A percentile compares a stretch with the other conserved stretches of the same genome.
Conservation (phyloP, 2,797 vertebrate species). For the Dendrocincla tyrannina region DNA sequence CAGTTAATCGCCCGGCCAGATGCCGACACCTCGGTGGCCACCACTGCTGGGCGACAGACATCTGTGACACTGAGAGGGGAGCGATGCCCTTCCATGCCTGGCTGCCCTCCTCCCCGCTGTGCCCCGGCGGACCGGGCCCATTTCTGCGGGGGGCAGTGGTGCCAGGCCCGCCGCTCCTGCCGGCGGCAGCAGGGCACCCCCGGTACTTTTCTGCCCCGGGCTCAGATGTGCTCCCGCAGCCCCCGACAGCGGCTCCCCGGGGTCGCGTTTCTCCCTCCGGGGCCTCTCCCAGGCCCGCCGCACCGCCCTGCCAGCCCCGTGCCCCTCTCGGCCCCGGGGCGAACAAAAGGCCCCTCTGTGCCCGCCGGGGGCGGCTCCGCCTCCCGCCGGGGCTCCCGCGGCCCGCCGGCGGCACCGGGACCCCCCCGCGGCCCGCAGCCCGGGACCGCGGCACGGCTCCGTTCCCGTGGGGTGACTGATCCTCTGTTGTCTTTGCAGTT, state of each 20-base stretch:
- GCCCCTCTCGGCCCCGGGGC: background rate
- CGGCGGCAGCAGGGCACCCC: constrained; percentile 67
- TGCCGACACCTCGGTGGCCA: background rate
- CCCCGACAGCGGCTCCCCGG: background rate
- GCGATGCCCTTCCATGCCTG: background rate
- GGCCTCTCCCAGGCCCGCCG: background rate
- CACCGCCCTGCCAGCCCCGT: background rate
- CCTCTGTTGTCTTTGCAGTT: constrained; percentile 74
- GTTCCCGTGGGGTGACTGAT: constrained; percentile 4
- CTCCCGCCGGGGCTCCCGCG: too few relatives aligned
- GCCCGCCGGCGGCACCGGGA: background rate
- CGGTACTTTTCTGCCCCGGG: constrained; percentile 3
- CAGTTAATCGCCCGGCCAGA: background rate
- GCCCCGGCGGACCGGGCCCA: background rate
- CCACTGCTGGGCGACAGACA: background rate
- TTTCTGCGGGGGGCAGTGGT: background rate
- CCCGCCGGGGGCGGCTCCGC: background rate
- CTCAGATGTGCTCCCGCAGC: background rate
- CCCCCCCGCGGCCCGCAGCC: background rate
- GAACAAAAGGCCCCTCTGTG: constrained; percentile 15
- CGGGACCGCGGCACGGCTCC: background rate
- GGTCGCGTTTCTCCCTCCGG: background rate
- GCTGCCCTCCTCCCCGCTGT: background rate
- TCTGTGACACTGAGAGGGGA: constrained; percentile 2
- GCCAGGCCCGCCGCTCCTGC: background rate